phyloP scores from a whole-genome alignment of 2,113 vertebrate genomes.

The Larimichthys crocea region DNA sequence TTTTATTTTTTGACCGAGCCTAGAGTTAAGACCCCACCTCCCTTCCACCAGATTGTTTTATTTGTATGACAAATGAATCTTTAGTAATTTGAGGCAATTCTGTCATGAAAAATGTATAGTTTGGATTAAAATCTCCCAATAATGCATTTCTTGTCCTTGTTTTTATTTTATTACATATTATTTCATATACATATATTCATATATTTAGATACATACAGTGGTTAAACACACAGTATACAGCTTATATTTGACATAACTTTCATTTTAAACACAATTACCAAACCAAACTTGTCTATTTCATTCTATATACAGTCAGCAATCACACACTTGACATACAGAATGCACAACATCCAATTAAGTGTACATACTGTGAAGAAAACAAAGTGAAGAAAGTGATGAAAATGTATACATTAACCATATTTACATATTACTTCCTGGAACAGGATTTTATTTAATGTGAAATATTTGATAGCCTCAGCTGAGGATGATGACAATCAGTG shows the following conservation, averaged over 20 bases:
- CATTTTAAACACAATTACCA: constrained; percentile 3
- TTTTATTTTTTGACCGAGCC: neutral
- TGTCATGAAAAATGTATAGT: constrained; percentile 1
- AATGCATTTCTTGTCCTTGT: neutral
- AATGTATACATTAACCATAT: neutral
- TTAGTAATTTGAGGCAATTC: neutral
- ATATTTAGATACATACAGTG: constrained; percentile 17
- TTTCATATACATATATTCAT: neutral
- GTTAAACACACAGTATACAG: constrained; percentile 4
- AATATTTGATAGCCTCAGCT: neutral
- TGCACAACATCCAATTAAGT: neutral
- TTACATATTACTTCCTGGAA: neutral
- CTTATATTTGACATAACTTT: neutral
- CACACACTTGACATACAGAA: neutral
- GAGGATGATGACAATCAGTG: neutral
- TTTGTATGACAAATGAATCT: neutral
- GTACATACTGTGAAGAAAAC: neutral
- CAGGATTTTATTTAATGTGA: neutral
- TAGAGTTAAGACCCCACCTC: neutral
- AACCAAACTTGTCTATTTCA: constrained; percentile 5
- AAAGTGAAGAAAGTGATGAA: neutral
- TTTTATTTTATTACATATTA: constrained; percentile 53
- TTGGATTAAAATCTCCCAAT: constrained; percentile 11
- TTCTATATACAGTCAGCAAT: constrained; percentile 21
- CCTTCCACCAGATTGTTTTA: neutral